A percentile compares a stretch with the other conserved stretches of the same genome.
Evolutionary conservation across 2,888 invertebrate species (phyloP).

Genomic region (Parelbella ahira): DNA sequence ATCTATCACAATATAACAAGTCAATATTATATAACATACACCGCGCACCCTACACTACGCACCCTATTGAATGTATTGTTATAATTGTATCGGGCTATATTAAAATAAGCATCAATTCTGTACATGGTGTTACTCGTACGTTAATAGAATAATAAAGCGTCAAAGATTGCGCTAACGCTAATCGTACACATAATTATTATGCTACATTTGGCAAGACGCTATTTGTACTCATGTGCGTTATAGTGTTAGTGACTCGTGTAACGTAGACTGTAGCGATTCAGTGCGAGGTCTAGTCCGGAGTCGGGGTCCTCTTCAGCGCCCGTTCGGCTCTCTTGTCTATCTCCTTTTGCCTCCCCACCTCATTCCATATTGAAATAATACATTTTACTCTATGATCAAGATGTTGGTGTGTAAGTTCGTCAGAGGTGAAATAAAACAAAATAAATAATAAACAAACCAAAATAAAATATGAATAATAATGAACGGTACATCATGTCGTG

Average conservation of each 20-base stretch:
- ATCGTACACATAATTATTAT: slow-evolving; percentile 27
- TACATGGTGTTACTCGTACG: slow-evolving; percentile 14
- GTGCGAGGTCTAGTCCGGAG: slow-evolving; percentile 2
- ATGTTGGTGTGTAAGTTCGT: too few species aligned
- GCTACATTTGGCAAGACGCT: slow-evolving; percentile 55
- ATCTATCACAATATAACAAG: background rate
- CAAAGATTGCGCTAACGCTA: slow-evolving; percentile 17
- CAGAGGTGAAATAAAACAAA: too few species aligned
- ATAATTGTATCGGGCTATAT: background rate
- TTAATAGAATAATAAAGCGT: slow-evolving; percentile 13
- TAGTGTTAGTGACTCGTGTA: slow-evolving; percentile 31
- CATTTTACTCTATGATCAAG: too few species aligned
- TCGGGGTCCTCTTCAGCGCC: background rate
- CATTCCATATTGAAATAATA: background rate
- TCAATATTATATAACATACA: background rate
- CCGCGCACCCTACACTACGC: background rate
- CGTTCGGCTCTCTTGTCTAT: background rate
- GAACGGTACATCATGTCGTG: too few species aligned
- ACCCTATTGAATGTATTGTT: background rate
- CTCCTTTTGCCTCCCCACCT: background rate
- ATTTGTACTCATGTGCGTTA: slow-evolving; percentile 55
- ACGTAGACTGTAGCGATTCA: background rate
- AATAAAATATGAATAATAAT: too few species aligned
- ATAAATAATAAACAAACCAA: too few species aligned
- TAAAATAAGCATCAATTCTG: slow-evolving; percentile 8